Evolutionary conservation across 2,113 vertebrate species (phyloP).

Genomic region (Pedionomus torquatus): DNA sequence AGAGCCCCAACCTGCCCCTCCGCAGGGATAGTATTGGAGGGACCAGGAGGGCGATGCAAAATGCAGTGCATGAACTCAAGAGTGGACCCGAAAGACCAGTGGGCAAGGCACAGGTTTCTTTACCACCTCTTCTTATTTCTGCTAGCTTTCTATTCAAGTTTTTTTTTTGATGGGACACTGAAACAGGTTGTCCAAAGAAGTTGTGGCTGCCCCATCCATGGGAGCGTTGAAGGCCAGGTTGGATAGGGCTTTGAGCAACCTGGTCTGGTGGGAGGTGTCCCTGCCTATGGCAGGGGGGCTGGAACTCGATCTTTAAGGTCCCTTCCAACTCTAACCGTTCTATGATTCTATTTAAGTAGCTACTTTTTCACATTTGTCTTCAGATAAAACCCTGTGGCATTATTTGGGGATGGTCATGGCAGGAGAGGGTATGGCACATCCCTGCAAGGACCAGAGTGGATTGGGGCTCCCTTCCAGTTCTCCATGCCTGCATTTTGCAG

Average conservation of each 20-base stretch:
- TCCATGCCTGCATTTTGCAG: accelerated
- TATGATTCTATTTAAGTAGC: neutral
- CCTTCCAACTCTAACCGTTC: no score
- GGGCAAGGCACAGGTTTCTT: neutral
- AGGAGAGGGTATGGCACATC: neutral
- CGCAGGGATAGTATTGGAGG: neutral
- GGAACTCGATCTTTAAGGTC: no score
- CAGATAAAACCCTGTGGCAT: neutral
- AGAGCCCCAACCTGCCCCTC: neutral
- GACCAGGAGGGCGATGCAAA: neutral
- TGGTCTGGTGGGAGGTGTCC: no score
- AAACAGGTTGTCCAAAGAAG: no score
- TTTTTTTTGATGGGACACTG: no score
- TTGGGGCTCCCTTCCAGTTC: neutral
- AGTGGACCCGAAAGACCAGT: neutral
- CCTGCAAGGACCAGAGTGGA: neutral
- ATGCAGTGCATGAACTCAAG: no score
- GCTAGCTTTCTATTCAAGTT: neutral
- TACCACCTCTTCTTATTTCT: neutral
- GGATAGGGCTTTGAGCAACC: no score
- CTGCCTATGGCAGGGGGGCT: no score
- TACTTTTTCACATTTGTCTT: neutral
- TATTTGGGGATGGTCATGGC: neutral
- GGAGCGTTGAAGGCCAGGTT: no score
- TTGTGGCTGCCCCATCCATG: no score